Evolutionary conservation across 2,888 invertebrate species (phyloP).

Genomic region (Calliphora vomitoria): DNA sequence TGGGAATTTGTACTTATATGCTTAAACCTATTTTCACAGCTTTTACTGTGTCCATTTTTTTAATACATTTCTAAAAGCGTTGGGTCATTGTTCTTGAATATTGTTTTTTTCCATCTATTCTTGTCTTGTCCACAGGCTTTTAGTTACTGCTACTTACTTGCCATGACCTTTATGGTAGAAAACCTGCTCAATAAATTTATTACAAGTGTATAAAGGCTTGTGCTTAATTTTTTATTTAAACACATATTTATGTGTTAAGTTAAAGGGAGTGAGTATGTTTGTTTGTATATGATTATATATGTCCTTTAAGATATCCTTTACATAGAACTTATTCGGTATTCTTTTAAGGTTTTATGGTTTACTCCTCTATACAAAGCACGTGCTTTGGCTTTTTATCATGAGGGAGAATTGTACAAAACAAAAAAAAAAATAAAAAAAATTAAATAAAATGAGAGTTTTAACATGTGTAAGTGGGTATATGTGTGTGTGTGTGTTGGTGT

Average conservation of each 20-base stretch:
- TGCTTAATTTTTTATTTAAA: slow-evolving; percentile 33
- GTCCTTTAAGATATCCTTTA: slow-evolving; percentile 71
- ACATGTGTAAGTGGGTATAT: slow-evolving; percentile 9
- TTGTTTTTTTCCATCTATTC: background rate
- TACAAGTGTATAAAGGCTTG: background rate
- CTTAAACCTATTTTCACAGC: background rate
- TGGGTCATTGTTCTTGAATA: slow-evolving; percentile 62
- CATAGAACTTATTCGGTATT: slow-evolving; percentile 68
- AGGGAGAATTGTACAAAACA: background rate
- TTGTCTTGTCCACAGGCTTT: slow-evolving; percentile 41
- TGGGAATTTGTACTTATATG: background rate
- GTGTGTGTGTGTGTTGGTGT: background rate
- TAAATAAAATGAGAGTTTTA: slow-evolving; percentile 32
- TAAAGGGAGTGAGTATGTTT: background rate
- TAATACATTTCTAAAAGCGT: slow-evolving; percentile 26
- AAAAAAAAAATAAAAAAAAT: slow-evolving; percentile 11
- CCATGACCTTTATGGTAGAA: slow-evolving; percentile 55
- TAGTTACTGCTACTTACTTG: slow-evolving; percentile 47
- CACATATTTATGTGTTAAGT: slow-evolving; percentile 6
- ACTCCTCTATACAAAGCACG: slow-evolving; percentile 66
- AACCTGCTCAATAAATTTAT: slow-evolving; percentile 59
- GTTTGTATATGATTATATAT: slow-evolving; percentile 53
- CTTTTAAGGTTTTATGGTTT: slow-evolving; percentile 66
- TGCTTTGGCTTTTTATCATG: slow-evolving; percentile 72
- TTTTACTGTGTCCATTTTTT: slow-evolving; percentile 3